These are phyloP conservation scores for Neotoma lepida DNA, from an alignment of 2,113 vertebrate genomes.

Conservation along the genomic window DNA sequence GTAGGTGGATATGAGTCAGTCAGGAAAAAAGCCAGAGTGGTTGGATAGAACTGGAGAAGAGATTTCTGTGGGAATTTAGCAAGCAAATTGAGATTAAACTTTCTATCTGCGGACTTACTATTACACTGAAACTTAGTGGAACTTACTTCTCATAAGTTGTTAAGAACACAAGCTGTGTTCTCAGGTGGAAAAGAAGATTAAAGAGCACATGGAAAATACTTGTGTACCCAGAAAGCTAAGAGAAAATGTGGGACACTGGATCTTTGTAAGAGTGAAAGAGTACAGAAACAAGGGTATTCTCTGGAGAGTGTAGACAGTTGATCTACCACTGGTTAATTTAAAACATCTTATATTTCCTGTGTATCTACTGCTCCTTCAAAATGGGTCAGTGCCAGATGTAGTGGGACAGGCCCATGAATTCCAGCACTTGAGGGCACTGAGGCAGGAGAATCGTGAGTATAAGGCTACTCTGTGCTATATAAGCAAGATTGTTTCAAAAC, in stretches of 20 bases:
- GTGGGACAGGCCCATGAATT: background rate
- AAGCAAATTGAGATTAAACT: slow-evolving; percentile 34
- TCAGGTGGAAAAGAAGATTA: background rate
- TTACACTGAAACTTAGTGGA: slow-evolving; percentile 48
- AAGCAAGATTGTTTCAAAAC: background rate
- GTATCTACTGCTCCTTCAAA: slow-evolving; percentile 1
- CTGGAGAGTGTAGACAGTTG: background rate
- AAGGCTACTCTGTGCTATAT: background rate
- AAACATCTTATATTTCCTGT: slow-evolving; percentile 2
- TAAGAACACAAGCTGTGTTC: background rate
- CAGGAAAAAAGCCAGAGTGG: slow-evolving; percentile 44
- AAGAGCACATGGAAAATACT: background rate
- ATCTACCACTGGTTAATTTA: background rate
- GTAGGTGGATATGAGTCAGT: slow-evolving; percentile 49
- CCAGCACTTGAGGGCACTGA: background rate
- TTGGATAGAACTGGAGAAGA: slow-evolving; percentile 41
- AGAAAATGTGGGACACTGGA: background rate
- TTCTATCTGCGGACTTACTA: slow-evolving; percentile 26
- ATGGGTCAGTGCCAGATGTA: background rate
- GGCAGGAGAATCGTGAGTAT: background rate
- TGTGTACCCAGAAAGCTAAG: background rate
- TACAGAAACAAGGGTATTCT: slow-evolving; percentile 40
- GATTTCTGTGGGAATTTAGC: slow-evolving; percentile 50
- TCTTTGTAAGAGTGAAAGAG: background rate
- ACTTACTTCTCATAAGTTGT: background rate